These are phyloP conservation scores for Laothoe populi DNA, from an alignment of 2,888 invertebrate species.

Conservation along the genomic window DNA sequence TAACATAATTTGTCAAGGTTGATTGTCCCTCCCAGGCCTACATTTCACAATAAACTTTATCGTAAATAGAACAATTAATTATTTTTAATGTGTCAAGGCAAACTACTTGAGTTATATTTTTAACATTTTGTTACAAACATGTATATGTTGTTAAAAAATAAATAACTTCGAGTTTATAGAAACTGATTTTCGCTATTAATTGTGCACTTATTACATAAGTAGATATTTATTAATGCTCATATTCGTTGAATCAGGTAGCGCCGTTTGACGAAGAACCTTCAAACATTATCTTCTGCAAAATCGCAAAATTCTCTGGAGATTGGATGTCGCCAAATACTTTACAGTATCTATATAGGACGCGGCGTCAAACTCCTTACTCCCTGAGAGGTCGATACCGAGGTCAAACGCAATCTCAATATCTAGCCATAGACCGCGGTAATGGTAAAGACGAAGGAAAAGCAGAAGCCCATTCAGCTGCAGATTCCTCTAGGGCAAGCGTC, in stretches of 20 bases:
- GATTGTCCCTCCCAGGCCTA: constrained; percentile 64
- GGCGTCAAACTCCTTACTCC: constrained; percentile 53
- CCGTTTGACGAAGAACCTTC: constrained; percentile 37
- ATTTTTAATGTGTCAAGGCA: constrained; percentile 39
- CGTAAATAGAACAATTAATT: constrained; percentile 50
- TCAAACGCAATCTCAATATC: constrained; percentile 94
- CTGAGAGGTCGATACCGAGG: constrained; percentile 86
- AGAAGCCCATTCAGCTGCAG: constrained; percentile 91
- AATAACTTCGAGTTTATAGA: too few species aligned
- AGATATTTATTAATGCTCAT: background rate
- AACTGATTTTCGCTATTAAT: too few species aligned
- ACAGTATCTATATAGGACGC: constrained; percentile 39
- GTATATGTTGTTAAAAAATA: too few species aligned
- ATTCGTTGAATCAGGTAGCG: constrained; percentile 52
- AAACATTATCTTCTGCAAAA: constrained; percentile 51
- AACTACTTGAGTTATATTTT: background rate
- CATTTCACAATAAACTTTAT: constrained; percentile 63
- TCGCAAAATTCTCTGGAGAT: constrained; percentile 34
- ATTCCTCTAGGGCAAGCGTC: constrained; percentile 88
- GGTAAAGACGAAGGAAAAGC: constrained; percentile 90
- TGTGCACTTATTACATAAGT: too few species aligned
- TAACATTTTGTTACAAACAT: background rate
- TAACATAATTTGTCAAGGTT: constrained; percentile 69
- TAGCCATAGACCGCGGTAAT: constrained; percentile 81
- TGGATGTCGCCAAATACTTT: background rate